Base-by-base conservation (phyloP, 2,113 vertebrate genomes). In the Mus spicilegus region DNA sequence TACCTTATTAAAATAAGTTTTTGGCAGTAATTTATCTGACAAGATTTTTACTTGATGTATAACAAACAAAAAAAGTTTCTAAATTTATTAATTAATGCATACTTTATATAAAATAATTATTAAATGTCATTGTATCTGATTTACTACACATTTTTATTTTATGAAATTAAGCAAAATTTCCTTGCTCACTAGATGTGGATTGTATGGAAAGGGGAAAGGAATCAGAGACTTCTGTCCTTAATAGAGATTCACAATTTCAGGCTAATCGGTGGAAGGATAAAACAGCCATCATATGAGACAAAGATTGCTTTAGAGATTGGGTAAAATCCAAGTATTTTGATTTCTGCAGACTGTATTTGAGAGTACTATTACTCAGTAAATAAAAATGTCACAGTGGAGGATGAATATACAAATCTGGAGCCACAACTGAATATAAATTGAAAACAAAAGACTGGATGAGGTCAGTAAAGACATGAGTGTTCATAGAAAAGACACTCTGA, bases 381-480 rank as follows among this genome's bases (percentile, higher is more conserved):
- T 46, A 87, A 11, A 73, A 5, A 51, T 90, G 49, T 90, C 72
- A 95, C 8, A 54, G n/a, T 42, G 56, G 1, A 49, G 85, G 11
- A 14, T 90, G 36, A 39, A 61, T 56, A 78, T 36, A 75, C 28
- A 91, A 67, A 93, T 95, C 46, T 87, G 49, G 11, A 78, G 63
- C 14, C 3, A 26, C 9, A 87, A 75, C 30, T 85, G 24, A 58
- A 96, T 73, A 54, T 17, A 86, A 6, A 75, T 3, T 42, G 46
- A 87, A 95, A 92, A 26, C 80, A 89, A 85, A 70, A 92, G 49
- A 78, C 1, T 33, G 42, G 51, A 93, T 73, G n/a, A 90, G 6
- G 17, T 82, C 51, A 11, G 46, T 49, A 63, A 70, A 14, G 86
- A 90, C 87, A 16, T 87, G 36, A 46, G 72, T 42, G 19, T 24